A percentile compares a stretch with the other conserved stretches of the same genome.
These are phyloP conservation scores for Bombylius discolor DNA, from an alignment of 2,888 invertebrate species.

Conservation along the genomic window DNA sequence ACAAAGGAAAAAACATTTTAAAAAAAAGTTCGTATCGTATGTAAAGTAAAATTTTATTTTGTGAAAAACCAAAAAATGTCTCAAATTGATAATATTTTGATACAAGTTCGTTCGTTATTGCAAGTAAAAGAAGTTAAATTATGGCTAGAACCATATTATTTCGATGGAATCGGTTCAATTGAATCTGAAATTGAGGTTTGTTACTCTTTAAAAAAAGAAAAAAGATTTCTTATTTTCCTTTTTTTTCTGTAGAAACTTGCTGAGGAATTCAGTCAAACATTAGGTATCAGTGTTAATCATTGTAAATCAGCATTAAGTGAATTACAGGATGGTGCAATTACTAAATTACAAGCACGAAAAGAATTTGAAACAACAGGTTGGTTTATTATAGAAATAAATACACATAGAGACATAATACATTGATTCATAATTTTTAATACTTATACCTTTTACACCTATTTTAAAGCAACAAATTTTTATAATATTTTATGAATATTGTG, in stretches of 20 bases:
- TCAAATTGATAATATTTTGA: slow-evolving; percentile 46
- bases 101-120: slow-evolving; percentile 52
- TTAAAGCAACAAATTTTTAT: neutral
- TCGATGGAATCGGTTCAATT: slow-evolving; percentile 38
- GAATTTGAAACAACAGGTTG: slow-evolving; percentile 48
- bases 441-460: too few species aligned
- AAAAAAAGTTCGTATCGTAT: too few species aligned
- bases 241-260: slow-evolving; percentile 46
- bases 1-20: too few species aligned
- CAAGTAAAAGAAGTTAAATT: slow-evolving; percentile 56
- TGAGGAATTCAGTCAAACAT: slow-evolving; percentile 40
- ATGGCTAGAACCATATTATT: slow-evolving; percentile 61
- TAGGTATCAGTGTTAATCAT: slow-evolving; percentile 41
- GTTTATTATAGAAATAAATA: neutral
- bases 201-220: neutral
- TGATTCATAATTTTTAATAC: too few species aligned
- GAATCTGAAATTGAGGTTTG: slow-evolving; percentile 33
- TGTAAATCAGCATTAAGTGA: slow-evolving; percentile 46
- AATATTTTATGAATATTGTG: neutral
- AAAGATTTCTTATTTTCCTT: neutral
- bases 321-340: slow-evolving; percentile 55
- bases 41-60: too few species aligned
- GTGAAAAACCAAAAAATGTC: neutral
- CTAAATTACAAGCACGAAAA: slow-evolving; percentile 55
- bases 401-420: too few species aligned